phyloP scores from a whole-genome alignment of 64 coral and sea anemone species.

The Dendronephthya gigantea region DNA sequence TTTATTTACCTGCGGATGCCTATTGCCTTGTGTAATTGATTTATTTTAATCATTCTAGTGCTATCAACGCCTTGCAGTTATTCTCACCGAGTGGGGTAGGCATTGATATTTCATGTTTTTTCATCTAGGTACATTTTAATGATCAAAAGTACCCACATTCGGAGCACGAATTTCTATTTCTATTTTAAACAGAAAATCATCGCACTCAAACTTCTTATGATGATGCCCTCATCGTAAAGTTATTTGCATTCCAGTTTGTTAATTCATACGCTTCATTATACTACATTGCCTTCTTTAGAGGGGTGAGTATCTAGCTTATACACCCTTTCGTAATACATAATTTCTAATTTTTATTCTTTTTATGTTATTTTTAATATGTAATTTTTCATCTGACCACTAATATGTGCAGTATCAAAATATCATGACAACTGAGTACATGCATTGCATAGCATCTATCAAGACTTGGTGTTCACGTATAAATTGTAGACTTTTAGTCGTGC shows the following conservation, averaged over 20 bases:
- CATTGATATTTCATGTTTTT: neutral
- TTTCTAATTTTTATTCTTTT: no score
- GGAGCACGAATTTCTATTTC: neutral
- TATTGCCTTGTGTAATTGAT: neutral
- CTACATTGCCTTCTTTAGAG: slow-evolving; percentile 2
- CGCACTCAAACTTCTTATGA: neutral
- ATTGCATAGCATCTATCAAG: no score
- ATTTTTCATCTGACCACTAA: no score
- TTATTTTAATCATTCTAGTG: slow-evolving; percentile 21
- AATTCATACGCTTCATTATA: neutral
- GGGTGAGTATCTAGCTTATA: neutral
- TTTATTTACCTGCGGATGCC: neutral
- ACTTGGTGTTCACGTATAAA: no score
- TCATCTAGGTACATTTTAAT: neutral
- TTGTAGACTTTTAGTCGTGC: no score
- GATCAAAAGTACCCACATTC: neutral
- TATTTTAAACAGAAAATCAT: slow-evolving; percentile 3
- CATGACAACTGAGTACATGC: no score
- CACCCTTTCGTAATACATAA: no score
- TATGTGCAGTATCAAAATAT: no score
- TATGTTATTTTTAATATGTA: neutral
- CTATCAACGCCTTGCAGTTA: slow-evolving; percentile 72
- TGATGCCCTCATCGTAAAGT: neutral
- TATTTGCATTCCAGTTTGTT: slow-evolving; percentile 5
- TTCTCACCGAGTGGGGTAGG: slow-evolving; percentile 80